These are phyloP conservation scores for Ophthalmolycus amberensis DNA, from an alignment of 2,113 vertebrate genomes.

Conservation along the genomic window DNA sequence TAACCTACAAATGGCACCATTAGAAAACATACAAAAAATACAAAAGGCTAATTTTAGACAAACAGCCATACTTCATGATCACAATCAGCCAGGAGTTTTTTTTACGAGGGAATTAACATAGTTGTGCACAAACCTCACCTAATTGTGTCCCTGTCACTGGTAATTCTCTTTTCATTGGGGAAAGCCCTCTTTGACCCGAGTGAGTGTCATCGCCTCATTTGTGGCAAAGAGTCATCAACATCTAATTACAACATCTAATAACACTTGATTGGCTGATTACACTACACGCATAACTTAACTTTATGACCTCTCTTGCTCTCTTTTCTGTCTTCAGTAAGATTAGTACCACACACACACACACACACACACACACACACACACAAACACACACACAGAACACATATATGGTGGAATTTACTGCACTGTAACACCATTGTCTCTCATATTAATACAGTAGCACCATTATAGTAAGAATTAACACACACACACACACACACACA, in stretches of 20 bases:
- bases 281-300: conserved; percentile 72
- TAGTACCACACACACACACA: not conserved
- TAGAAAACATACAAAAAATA: conserved; percentile 43
- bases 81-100: not conserved
- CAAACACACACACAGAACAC: not conserved
- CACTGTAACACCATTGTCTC: conserved; percentile 4
- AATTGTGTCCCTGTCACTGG: conserved; percentile 15
- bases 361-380: conserved; percentile 1
- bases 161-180: conserved; percentile 9
- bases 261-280: conserved; percentile 69
- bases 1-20: conserved; percentile 42
- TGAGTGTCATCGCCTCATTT: conserved; percentile 48
- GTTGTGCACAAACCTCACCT: not conserved
- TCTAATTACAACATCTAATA: conserved; percentile 62
- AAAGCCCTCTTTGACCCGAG: conserved; percentile 37
- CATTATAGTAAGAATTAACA: not conserved
- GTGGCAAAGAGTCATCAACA: conserved; percentile 63
- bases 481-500: not conserved
- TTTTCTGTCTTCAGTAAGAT: conserved; percentile 50
- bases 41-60: conserved; percentile 5
- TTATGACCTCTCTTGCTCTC: conserved; percentile 22
- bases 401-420: not conserved
- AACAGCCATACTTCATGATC: conserved; percentile 15
- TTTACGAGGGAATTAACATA: not conserved
- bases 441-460: not conserved